Conservation (phyloP, 2,797 vertebrate genomes). For the Gallinago solitaria region DNA sequence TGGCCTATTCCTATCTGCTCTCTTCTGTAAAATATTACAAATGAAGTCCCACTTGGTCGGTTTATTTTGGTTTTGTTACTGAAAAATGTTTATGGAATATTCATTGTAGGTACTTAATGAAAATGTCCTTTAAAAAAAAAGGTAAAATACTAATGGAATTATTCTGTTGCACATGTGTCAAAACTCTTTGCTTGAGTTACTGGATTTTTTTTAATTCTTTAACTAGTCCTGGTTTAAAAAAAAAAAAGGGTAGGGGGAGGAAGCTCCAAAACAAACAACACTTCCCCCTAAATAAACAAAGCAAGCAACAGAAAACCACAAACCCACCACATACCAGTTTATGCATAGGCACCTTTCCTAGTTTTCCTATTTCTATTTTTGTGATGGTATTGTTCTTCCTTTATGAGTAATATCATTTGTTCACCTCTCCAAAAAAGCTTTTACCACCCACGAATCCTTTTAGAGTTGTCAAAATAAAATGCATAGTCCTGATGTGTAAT, state of each 20-base stretch:
- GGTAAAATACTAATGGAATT: slow-evolving; percentile 11
- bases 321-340: neutral
- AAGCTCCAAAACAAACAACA: neutral
- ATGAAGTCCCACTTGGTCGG: neutral
- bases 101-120: slow-evolving; percentile 36
- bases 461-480: slow-evolving; percentile 59
- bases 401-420: neutral
- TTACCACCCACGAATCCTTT: slow-evolving; percentile 31
- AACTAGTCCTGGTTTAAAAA: neutral
- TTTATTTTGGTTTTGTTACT: slow-evolving; percentile 37
- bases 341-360: slow-evolving; percentile 4
- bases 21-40: neutral
- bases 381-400: slow-evolving; percentile 18
- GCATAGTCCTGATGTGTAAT: slow-evolving; percentile 62
- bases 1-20: neutral
- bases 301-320: neutral
- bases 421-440: neutral
- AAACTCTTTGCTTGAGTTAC: slow-evolving; percentile 14
- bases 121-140: neutral
- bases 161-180: slow-evolving; percentile 30
- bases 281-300: neutral
- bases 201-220: neutral
- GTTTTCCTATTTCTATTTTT: slow-evolving; percentile 33
- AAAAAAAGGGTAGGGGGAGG: fast-evolving
- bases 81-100: slow-evolving; percentile 21